Evolutionary conservation across 2,797 vertebrate species (phyloP), one percentile per base, ranked within the genome.

Genomic region (Aplochiton taeniatus): DNA sequence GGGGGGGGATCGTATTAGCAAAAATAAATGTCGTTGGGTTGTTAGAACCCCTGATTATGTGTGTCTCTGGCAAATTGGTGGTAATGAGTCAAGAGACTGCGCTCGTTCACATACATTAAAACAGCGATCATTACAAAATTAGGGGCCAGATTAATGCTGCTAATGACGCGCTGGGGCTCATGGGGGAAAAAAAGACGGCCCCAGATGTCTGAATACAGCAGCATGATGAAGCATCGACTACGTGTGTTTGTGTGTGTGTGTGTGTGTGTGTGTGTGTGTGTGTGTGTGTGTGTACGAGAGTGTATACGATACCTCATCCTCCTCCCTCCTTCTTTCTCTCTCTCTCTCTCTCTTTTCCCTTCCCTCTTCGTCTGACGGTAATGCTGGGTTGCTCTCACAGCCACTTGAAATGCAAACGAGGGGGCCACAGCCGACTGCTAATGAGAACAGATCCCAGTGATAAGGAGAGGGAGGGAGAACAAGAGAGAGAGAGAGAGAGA

Each of bases 341-440:
- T 55, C 54, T 61, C 50, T 65, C 53, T 14, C 59, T 51, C 64
- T 49, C 69, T 61, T 65, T 44, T 11, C 51, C 60, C 57, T 66
- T 63, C 69, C 72, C 77, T 73, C 57, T 67, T 64, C 69, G 55
- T 79, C 91, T 92, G 93, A 93, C 72, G 58, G 89, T 92, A 92
- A 91, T 60, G 89, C 88, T 80, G 91, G 91, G 92, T 92, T 88
- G 92, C 92, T 94, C 92, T 93, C 88, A 90, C 90, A 94, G 86
- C 91, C 94, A 97, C 96, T 98, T 98, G 95, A 99, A 97, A 98
- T 98, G 96, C 96, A 97, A 99, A 98, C 93, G 93, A 96, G 90
- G 93, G 90, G 94, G 93, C 59, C 89, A 89, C 93, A 93, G 95
- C 91, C 91, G 95, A 96, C 95, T 97, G 95, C 96, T 98, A 98